phyloP scores from a whole-genome alignment of 2,797 vertebrate species.

The Myotis myotis region DNA sequence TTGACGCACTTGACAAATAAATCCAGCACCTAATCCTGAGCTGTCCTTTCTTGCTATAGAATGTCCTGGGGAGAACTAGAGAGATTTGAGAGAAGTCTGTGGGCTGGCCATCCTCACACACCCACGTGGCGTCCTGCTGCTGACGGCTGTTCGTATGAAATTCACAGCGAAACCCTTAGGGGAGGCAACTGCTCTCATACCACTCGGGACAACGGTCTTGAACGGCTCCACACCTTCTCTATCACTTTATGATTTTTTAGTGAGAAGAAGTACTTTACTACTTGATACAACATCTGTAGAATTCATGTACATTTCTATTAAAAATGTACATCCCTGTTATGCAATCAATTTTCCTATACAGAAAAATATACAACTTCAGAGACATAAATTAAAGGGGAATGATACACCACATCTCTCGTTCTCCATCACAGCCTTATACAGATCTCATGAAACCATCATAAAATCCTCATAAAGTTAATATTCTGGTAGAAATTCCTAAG shows the following conservation, averaged over 20 bases:
- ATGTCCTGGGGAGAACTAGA: not conserved
- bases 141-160: not conserved
- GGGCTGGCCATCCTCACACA: too few relatives aligned
- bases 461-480: not conserved
- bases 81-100: not conserved
- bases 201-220: too few relatives aligned
- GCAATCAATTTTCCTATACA: not conserved
- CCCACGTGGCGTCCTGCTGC: not conserved
- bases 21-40: not conserved
- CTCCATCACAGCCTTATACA: too few relatives aligned
- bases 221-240: not conserved
- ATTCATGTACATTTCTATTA: not conserved
- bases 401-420: not conserved
- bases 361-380: not conserved
- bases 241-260: not conserved
- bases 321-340: not conserved
- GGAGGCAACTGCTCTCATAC: too few relatives aligned
- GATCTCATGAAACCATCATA: not conserved
- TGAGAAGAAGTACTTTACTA: not conserved
- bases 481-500: not conserved
- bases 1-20: accelerated
- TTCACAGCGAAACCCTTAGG: too few relatives aligned
- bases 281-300: not conserved
- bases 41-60: accelerated
- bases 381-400: not conserved